phyloP scores from a whole-genome alignment of 2,113 vertebrate genomes.

The Oryzias melastigma region DNA sequence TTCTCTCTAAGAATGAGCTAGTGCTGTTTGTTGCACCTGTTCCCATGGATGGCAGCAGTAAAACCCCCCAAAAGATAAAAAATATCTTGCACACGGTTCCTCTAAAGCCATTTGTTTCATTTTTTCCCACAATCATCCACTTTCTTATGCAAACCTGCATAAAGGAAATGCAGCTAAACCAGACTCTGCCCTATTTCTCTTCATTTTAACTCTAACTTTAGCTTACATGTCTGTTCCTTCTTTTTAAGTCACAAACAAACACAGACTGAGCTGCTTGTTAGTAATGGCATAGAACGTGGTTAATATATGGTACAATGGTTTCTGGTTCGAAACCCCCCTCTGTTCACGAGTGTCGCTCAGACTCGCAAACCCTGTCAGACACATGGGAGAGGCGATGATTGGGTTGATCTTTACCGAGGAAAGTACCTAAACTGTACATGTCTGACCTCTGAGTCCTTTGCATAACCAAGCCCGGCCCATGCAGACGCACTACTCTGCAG shows the following conservation, averaged over 20 bases:
- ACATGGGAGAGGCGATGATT: neutral
- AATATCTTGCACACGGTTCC: too few relatives aligned
- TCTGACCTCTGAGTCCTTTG: constrained; percentile 41
- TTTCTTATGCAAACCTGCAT: too few relatives aligned
- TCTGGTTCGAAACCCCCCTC: constrained; percentile 23
- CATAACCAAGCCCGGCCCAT: constrained; percentile 44
- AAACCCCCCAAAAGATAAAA: too few relatives aligned
- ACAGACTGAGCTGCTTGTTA: neutral
- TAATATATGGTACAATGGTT: constrained; percentile 18
- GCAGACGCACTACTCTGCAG: constrained; percentile 37
- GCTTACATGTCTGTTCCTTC: neutral
- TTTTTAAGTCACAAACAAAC: neutral
- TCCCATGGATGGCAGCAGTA: too few relatives aligned
- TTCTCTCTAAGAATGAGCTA: too few relatives aligned
- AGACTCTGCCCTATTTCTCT: neutral
- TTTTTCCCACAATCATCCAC: too few relatives aligned
- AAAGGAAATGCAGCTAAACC: too few relatives aligned
- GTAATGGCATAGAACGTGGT: neutral
- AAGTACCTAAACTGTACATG: constrained; percentile 66
- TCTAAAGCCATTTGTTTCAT: too few relatives aligned
- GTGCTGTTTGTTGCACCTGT: too few relatives aligned
- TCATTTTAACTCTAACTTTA: neutral
- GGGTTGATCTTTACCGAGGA: constrained; percentile 45
- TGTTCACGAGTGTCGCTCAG: neutral
- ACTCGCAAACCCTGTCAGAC: constrained; percentile 22